These are phyloP conservation scores for Diachasmimorpha longicaudata DNA, from an alignment of 1,140 invertebrate genomes.

Conservation along the genomic window DNA sequence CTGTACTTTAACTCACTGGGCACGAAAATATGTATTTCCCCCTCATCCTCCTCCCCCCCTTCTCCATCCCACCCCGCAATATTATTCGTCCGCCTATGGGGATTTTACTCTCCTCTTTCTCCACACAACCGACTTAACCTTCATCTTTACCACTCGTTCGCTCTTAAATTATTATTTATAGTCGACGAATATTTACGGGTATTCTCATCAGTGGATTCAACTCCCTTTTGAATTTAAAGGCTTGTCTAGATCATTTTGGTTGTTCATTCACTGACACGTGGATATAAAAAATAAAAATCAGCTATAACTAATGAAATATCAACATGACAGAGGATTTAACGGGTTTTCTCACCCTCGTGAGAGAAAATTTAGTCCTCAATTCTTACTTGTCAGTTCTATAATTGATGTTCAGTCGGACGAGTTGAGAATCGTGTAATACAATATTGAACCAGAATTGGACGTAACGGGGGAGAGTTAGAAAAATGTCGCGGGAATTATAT, in stretches of 20 bases:
- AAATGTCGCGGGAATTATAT: not conserved
- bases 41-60: too few relatives aligned
- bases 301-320: not conserved
- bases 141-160: conserved; percentile 5
- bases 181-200: conserved; percentile 39
- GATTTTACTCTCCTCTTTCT: conserved; percentile 16
- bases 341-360: not conserved
- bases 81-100: not conserved
- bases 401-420: not conserved
- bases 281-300: not conserved
- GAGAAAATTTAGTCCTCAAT: not conserved
- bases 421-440: not conserved
- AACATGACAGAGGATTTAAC: not conserved
- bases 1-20: not conserved
- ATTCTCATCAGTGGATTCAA: conserved; percentile 16
- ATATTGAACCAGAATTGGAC: not conserved
- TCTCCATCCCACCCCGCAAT: too few relatives aligned
- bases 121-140: not conserved
- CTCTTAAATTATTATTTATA: conserved; percentile 52
- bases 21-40: not conserved
- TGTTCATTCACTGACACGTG: not conserved
- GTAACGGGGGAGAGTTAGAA: not conserved
- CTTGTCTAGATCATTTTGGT: conserved; percentile 2
- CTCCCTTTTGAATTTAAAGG: not conserved
- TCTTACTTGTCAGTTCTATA: not conserved